phyloP scores from a whole-genome alignment of 2,113 vertebrate species.

The Zosterops japonicus region DNA sequence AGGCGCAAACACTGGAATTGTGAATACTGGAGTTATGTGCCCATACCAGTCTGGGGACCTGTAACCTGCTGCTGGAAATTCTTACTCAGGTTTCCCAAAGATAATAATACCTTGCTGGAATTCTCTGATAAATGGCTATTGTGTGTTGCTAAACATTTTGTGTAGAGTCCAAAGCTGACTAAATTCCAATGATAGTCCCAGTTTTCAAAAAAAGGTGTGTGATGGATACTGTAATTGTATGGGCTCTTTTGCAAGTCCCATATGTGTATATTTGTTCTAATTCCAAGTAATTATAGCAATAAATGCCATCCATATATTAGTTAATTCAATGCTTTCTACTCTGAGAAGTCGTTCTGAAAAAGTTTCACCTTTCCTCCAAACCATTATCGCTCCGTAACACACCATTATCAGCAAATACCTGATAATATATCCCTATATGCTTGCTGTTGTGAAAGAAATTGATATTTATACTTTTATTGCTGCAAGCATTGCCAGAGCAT shows the following conservation, averaged over 20 bases:
- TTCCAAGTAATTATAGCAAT: neutral
- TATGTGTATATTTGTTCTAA: neutral
- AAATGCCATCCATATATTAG: neutral
- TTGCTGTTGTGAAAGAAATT: neutral
- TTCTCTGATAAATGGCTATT: neutral
- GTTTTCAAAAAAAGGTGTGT: neutral
- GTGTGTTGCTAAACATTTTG: neutral
- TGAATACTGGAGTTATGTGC: neutral
- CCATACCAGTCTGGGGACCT: neutral
- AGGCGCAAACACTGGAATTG: neutral
- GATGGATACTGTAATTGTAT: neutral
- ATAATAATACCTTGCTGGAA: neutral
- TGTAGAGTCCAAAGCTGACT: neutral
- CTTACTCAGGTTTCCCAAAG: neutral
- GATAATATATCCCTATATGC: constrained; percentile 8
- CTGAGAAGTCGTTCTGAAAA: neutral
- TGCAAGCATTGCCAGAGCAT: neutral
- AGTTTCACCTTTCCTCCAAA: constrained; percentile 4
- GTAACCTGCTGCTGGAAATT: neutral
- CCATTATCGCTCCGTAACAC: neutral
- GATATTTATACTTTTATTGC: neutral
- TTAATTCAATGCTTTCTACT: neutral
- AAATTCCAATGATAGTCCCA: neutral
- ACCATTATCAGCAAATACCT: constrained; percentile 17
- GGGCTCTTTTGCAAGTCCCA: neutral